phyloP scores from a whole-genome alignment of 2,888 invertebrate species.

The Chrysotoxum bicinctum region DNA sequence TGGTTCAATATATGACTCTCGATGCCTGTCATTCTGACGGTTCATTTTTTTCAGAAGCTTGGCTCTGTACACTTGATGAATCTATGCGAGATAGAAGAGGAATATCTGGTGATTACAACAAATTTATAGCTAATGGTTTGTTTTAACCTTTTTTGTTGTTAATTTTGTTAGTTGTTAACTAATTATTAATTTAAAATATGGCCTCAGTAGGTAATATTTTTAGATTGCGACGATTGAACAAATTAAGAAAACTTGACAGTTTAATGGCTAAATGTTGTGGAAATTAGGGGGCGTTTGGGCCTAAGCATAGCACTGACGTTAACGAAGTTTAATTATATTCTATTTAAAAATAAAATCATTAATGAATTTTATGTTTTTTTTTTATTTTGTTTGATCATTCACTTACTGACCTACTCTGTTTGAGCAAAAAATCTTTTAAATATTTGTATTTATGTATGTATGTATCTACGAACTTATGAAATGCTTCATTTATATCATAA shows the following conservation, averaged over 20 bases:
- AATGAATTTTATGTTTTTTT: too few species aligned
- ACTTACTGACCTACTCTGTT: too few species aligned
- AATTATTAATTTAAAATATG: neutral
- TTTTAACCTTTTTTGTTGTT: neutral
- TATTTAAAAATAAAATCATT: neutral
- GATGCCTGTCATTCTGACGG: neutral
- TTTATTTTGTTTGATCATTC: too few species aligned
- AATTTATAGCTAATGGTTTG: neutral
- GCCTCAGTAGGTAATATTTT: neutral
- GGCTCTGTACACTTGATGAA: neutral
- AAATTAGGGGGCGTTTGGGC: neutral
- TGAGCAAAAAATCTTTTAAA: too few species aligned
- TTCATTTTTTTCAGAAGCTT: conserved; percentile 13
- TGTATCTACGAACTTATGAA: too few species aligned
- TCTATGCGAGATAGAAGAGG: neutral
- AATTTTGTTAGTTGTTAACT: neutral
- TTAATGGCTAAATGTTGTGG: neutral
- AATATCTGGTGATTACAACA: neutral
- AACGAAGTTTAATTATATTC: neutral
- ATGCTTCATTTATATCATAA: too few species aligned
- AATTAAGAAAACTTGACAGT: neutral
- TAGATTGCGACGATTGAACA: neutral
- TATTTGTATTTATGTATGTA: too few species aligned
- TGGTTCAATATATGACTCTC: neutral
- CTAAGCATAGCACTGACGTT: neutral